Base-by-base conservation (phyloP, 2,113 vertebrate species). In the Hepsetus odoe region DNA sequence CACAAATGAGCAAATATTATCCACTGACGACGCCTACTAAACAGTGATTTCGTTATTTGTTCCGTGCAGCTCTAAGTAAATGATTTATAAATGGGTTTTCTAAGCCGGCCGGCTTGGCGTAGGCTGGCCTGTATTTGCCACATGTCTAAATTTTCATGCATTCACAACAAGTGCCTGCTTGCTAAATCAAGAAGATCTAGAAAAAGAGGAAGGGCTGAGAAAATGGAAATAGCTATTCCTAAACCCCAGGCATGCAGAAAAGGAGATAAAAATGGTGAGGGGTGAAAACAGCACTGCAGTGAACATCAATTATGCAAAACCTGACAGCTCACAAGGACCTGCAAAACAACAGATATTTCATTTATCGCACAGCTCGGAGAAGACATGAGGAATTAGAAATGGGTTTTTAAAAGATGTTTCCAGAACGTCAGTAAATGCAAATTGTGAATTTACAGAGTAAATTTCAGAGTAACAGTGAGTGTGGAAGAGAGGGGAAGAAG, bases 221-320 rank as follows among this genome's bases (percentile, higher is more conserved):
- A 73, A 73, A 44, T 6, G 4, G 0, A 59, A 59, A 30, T 59
- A 59, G 53, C 12, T 44, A 40, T n/a, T 18, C 49, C 38, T 13
- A 67, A 67, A 67, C 38, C 51, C n/a, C 33, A n/a, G 16, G 32
- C 24, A 65, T 55, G 56, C 46, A 53, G 59, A 35, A 26, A 32
- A 58, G 5, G 53, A 7, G 35, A 53, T 7, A 11, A 40, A 62
- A n/a, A 40, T 16, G 32, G 58, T 78, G 66, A 16, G 30, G 22
- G 20, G 42, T 51, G 24, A 67, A 71, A 62, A 62, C 56, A 78
- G n/a, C 22, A 42, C 22, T 22, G 22, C 44, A 40, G 42, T 40
- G 16, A 30, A 28, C 58, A 72, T 79, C 46, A 72, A 72, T 72
- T 72, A 72, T 72, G 58, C 38, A 72, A 72, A 62, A n/a, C 55